Percentiles rank a stretch among this genome's conserved stretches.
These are phyloP conservation scores for Tigriopus japonicus DNA, from an alignment of 1,140 invertebrate species.

Conservation along the genomic window DNA sequence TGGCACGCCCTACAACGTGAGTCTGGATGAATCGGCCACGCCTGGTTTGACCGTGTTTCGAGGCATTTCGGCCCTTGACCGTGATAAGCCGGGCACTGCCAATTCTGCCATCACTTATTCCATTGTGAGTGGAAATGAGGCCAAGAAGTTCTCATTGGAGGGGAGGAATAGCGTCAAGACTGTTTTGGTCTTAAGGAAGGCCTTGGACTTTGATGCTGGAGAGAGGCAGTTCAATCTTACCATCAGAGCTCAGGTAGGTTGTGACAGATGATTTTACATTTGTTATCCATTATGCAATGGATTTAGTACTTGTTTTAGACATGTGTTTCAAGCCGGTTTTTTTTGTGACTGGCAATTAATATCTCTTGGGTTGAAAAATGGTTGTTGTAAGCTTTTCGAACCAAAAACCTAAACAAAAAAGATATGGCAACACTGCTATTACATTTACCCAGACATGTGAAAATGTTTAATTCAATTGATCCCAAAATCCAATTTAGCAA, in stretches of 20 bases:
- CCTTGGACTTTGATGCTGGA: constrained; percentile 10
- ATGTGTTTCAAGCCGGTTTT: too few relatives aligned
- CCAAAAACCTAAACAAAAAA: too few relatives aligned
- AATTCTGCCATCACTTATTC: constrained; percentile 11
- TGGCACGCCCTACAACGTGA: constrained; percentile 2
- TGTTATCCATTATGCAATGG: too few relatives aligned
- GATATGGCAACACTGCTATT: too few relatives aligned
- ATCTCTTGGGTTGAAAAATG: too few relatives aligned
- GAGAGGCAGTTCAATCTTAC: constrained; percentile 11
- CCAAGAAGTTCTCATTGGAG: constrained; percentile 12
- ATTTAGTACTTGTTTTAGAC: too few relatives aligned
- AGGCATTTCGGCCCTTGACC: constrained; percentile 7
- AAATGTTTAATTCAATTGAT: too few relatives aligned
- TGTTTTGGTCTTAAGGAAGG: constrained; percentile 11
- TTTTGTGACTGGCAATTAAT: too few relatives aligned
- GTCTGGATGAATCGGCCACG: constrained; percentile 8
- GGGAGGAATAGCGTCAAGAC: neutral
- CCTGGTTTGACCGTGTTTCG: constrained; percentile 10
- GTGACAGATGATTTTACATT: too few relatives aligned
- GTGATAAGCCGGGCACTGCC: constrained; percentile 13
- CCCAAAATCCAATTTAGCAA: too few relatives aligned
- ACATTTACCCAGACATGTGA: too few relatives aligned
- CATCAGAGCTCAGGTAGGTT: constrained; percentile 8
- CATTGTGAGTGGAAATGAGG: constrained; percentile 6
- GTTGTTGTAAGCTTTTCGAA: too few relatives aligned